phyloP scores from a whole-genome alignment of 1,140 invertebrate genomes.

The Metopolophium dirhodum region DNA sequence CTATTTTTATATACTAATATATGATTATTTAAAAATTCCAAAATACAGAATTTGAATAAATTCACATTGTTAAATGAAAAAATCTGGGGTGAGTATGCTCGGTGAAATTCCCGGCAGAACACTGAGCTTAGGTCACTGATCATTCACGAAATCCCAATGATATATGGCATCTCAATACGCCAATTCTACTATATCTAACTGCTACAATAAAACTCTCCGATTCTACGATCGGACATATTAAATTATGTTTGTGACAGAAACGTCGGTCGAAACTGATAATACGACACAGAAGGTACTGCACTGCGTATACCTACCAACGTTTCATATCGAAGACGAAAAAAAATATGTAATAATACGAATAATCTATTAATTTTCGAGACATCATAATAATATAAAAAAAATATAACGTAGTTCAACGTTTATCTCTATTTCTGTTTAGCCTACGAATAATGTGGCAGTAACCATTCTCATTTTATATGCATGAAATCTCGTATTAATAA shows the following conservation, averaged over 20 bases:
- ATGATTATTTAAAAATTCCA: too few species aligned
- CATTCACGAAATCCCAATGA: not conserved
- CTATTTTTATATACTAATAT: too few species aligned
- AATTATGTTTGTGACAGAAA: not conserved
- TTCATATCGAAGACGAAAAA: not conserved
- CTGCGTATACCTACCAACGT: not conserved
- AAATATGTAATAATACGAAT: not conserved
- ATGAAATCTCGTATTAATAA: too few species aligned
- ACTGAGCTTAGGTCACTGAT: not conserved
- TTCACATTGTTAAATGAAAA: too few species aligned
- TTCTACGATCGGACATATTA: not conserved
- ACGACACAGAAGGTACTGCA: not conserved
- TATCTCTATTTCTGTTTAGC: not conserved
- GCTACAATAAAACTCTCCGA: not conserved
- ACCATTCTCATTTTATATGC: too few species aligned
- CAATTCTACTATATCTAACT: not conserved
- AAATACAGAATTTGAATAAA: too few species aligned
- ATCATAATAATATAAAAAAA: not conserved
- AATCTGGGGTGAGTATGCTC: too few species aligned
- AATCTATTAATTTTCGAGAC: not conserved
- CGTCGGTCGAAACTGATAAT: not conserved
- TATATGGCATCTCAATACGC: not conserved
- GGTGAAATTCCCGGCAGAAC: not conserved
- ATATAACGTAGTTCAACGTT: not conserved
- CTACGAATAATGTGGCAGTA: not conserved